These are phyloP conservation scores for Smittia aterrima DNA, from an alignment of 2,888 invertebrate species.

Conservation along the genomic window DNA sequence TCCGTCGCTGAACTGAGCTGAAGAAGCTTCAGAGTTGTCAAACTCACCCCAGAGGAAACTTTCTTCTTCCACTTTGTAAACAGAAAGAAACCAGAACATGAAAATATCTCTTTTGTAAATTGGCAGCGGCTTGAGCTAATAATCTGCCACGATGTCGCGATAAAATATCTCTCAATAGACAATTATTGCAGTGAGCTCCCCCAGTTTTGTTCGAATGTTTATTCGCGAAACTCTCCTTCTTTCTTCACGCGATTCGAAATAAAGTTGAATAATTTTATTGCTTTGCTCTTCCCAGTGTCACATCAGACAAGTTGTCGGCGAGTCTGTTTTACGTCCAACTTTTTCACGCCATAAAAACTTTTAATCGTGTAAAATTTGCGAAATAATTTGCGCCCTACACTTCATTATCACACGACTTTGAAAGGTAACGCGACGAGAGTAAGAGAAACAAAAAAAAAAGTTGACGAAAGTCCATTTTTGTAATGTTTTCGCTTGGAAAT, in stretches of 20 bases:
- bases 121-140: constrained; percentile 16
- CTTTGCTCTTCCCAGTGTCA: constrained; percentile 8
- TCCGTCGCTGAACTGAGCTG: background rate
- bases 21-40: background rate
- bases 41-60: background rate
- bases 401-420: constrained; percentile 13
- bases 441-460: too few relatives aligned
- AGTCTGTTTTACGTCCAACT: background rate
- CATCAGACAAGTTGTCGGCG: constrained; percentile 5
- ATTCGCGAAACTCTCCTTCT: background rate
- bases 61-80: too few relatives aligned
- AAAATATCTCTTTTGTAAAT: background rate
- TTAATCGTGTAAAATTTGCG: background rate
- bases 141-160: constrained; percentile 14
- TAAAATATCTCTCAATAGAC: background rate
- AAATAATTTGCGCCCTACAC: constrained; percentile 13
- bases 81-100: background rate
- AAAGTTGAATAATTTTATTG: background rate
- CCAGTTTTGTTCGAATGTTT: constrained; percentile 7
- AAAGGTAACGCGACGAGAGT: background rate
- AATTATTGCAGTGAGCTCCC: constrained; percentile 1
- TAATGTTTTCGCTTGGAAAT: constrained; percentile 15
- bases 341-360: constrained; percentile 5
- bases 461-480: constrained; percentile 13
- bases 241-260: background rate